Evolutionary conservation across 2,113 vertebrate genomes (phyloP), one percentile per base, ranked within the genome.

Genomic region (Prunella himalayana): DNA sequence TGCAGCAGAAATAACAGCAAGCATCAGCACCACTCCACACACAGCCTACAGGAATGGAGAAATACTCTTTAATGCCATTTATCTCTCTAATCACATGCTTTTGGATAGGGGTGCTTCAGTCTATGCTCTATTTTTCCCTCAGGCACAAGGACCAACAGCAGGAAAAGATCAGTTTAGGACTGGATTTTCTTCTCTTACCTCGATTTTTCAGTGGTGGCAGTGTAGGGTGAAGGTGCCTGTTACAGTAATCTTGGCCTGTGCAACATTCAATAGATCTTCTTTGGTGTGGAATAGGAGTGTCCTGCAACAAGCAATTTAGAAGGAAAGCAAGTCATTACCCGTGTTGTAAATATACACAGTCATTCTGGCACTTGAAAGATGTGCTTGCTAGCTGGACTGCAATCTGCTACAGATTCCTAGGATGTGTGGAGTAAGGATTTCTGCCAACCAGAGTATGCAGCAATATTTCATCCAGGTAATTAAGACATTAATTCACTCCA

Each of bases 241-340:
- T 99, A 91, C 99, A 99, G 95, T 98, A 99, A 93, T 99, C 98
- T 91, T 98, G 97, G 65, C 99, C 99, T 21, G 99, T 99, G 73
- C 99, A 99, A 96, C 99, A 99, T 97, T 99, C 98, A 23, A 99
- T 98, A 7, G 98, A 98, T 89, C 98, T 98, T 95, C 99, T 98
- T 51, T 98, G 98, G 94, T 98, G 98, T 27, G 98, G 97, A 94
- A 98, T 98, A 49, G 98, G 98, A 6, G 98, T 99, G 82, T 99
- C 99, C 99, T 99, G 66, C 65, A 96, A 96, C 80, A 54, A 60
- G 82, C 54, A 44, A 49, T 90, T 78, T 20, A 61, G 23, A 79
- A 2, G 75, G 79, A 94, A 81, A 88, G 16, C 15, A 23, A 76
- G n/a, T 84, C 21, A 96, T 23, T 72, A 54, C 3, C 14, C 6